These are phyloP conservation scores for Watsonalla binaria DNA, from an alignment of 2,888 invertebrate genomes.

Conservation along the genomic window DNA sequence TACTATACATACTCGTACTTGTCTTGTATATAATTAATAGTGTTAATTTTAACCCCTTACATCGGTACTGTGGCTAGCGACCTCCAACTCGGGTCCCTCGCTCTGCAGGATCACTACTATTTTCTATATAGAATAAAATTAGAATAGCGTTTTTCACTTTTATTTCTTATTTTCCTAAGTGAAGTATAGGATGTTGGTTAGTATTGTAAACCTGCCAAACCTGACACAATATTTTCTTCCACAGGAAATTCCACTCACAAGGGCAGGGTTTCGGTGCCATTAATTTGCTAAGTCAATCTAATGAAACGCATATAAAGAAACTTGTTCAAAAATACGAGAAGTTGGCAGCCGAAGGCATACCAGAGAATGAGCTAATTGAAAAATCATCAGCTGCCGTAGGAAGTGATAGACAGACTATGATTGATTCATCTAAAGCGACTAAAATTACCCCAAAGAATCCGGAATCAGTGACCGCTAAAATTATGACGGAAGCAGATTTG, in stretches of 20 bases:
- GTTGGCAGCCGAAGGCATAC: constrained; percentile 72
- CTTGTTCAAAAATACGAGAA: constrained; percentile 81
- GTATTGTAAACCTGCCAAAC: no score
- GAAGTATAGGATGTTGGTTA: no score
- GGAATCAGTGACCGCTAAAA: constrained; percentile 49
- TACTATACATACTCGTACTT: no score
- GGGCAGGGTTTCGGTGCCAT: constrained; percentile 75
- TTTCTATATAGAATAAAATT: no score
- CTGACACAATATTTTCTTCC: constrained; percentile 20
- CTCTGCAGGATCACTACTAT: no score
- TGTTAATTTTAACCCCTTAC: no score
- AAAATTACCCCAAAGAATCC: constrained; percentile 34
- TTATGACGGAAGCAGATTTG: constrained; percentile 45
- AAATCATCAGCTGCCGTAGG: constrained; percentile 46
- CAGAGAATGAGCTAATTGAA: constrained; percentile 72
- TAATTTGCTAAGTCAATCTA: constrained; percentile 72
- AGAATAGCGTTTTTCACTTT: no score
- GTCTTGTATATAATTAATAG: no score
- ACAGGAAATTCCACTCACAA: constrained; percentile 82
- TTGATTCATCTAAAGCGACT: constrained; percentile 23
- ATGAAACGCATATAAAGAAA: constrained; percentile 78
- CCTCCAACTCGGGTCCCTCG: no score
- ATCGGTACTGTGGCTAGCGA: no score
- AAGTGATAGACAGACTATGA: constrained; percentile 31
- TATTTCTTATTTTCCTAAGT: no score